Base-by-base conservation (phyloP, 2,888 invertebrate species). In the Polyommatus icarus region DNA sequence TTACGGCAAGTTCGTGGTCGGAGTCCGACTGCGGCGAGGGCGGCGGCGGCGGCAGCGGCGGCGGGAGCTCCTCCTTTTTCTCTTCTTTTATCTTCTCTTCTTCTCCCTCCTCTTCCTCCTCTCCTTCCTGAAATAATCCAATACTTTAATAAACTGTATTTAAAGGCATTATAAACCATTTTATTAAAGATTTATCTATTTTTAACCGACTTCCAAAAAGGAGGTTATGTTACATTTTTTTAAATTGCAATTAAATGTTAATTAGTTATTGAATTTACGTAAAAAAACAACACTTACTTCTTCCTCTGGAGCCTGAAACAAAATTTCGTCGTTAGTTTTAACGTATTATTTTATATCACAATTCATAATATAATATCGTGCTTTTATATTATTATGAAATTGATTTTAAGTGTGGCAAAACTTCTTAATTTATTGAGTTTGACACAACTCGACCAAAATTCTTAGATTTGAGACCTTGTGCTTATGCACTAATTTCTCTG, bases 21-120 rank as follows among this genome's bases (percentile, higher is more conserved):
- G 89, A 85, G 77, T 92, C 61, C 10, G 61, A 61, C 61, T 4
- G 92, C 71, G 93, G 93, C 8, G 93, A 90, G 0, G 93, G 92
- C 20, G 93, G 93, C 75, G 94, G 94, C 24, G 93, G 93, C 15
- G 92, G 91, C 79, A 92, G 80, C 1, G 92, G 85, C 0, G 92
- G 91, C 4, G 93, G 93, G 8, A 93, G 80, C 80, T 91, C 93
- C 0, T 90, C 92, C 78, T 91, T 92, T 67, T 91, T 83, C 76
- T 90, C 92, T 0, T 88, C 90, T 78, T 89, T 91, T 76, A 84
- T 85, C 77, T 85, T 83, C 54, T 84, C 89, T 59, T 85, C 87
- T 78, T 89, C 89, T 80, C 91, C 91, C 77, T 89, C 90, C 80
- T 92, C 92, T 78, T 93, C 93, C 76, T 92, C 92, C 81, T 92